Evolutionary conservation across 2,888 invertebrate species (phyloP).

Genomic region (Stegophylla sp.): DNA sequence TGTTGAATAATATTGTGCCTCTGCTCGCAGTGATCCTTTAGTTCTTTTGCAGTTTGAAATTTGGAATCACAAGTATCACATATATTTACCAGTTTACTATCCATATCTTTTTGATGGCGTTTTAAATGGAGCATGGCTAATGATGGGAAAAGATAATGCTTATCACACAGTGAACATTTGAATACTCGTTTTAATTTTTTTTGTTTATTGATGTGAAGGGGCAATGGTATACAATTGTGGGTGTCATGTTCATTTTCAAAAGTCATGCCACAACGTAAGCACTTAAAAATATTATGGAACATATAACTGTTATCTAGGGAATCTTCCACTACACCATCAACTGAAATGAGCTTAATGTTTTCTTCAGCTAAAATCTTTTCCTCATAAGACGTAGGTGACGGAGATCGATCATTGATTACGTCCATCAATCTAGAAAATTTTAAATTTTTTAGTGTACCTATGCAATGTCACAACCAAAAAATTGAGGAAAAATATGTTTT

Average conservation of each 20-base stretch:
- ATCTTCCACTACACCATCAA: not conserved
- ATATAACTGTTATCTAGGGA: slow-evolving; percentile 1
- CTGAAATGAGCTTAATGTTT: slow-evolving; percentile 31
- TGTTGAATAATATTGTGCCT: slow-evolving; percentile 43
- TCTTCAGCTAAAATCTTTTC: slow-evolving; percentile 34
- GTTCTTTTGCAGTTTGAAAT: slow-evolving; percentile 33
- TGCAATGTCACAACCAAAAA: too few relatives aligned
- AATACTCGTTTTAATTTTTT: slow-evolving; percentile 54
- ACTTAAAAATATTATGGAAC: slow-evolving; percentile 44
- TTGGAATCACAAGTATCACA: slow-evolving; percentile 9
- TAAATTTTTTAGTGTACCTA: too few relatives aligned
- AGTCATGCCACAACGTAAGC: slow-evolving; percentile 45
- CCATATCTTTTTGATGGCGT: slow-evolving; percentile 38
- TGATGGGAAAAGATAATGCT: slow-evolving; percentile 45
- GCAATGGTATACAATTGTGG: slow-evolving; percentile 38
- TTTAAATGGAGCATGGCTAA: slow-evolving; percentile 44
- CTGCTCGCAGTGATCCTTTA: slow-evolving; percentile 30
- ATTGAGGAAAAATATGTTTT: too few relatives aligned
- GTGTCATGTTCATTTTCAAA: slow-evolving; percentile 21
- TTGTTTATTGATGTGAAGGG: slow-evolving; percentile 48
- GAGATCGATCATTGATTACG: not conserved
- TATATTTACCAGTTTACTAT: not conserved
- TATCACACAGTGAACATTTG: slow-evolving; percentile 36
- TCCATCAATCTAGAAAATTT: slow-evolving; percentile 19
- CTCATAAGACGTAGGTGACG: slow-evolving; percentile 16